Evolutionary conservation across 2,113 vertebrate genomes (phyloP), one percentile per base, ranked within the genome.

Genomic region (Genyomyrus donnyi): DNA sequence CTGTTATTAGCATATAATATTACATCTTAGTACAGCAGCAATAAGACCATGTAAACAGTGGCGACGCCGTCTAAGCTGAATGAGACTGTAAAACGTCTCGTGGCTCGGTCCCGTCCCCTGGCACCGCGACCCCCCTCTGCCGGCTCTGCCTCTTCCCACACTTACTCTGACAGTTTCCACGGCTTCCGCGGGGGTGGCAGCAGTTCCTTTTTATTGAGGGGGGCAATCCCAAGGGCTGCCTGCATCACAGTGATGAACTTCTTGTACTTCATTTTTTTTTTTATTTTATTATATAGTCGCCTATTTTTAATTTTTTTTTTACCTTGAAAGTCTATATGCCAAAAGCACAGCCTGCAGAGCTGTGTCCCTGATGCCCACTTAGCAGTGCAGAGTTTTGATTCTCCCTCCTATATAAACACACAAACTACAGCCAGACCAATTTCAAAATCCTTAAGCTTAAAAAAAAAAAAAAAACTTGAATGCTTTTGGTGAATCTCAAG

Each of bases 141-240:
- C 39, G 9, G 3, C 87, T 21, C 56, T n/a, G 56, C 35, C 53
- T 53, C 84, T 6, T 85, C 9, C 39, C 83, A 89, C 85, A 96
- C 97, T 98, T 96, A 98, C 97, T 96, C 95, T 11, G 96, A 93
- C 90, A 93, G 93, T 91, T 96, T 96, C 97, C 97, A 98, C 31
- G 97, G 95, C 93, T 96, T 97, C 92, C 96, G 95, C 90, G 96
- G 96, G 13, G 97, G 95, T 19, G 97, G 97, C 66, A 98, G 96
- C 88, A 98, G 94, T 58, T 98, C 97, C 84, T 96, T 96, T 92
- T 98, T 98, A 95, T 98, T 98, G 91, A 98, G 96, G 9, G 97
- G 97, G 90, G 97, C 97, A 19, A 98, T 97, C 52, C 97, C 97
- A 52, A 98, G 93, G 0, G 97, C 97, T 15, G 96, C 97, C 95